Evolutionary conservation across 1,140 invertebrate genomes (phyloP).

Genomic region (Rhopalosiphum padi): DNA sequence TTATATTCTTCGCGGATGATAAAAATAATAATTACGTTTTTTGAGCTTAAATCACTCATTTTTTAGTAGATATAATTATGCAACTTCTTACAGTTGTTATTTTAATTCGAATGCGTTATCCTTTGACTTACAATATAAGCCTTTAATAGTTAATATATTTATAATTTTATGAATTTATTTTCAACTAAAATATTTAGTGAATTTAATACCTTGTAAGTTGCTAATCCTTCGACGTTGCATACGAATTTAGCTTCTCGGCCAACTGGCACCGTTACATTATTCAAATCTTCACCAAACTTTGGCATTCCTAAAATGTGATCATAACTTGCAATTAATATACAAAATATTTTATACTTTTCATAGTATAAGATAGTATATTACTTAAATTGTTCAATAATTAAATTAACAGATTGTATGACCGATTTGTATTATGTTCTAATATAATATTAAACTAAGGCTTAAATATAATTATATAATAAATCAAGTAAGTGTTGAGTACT

Average conservation of each 20-base stretch:
- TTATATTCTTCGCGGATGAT: neutral
- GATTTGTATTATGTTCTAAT: neutral
- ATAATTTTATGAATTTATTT: neutral
- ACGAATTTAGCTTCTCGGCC: constrained; percentile 76
- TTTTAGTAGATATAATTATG: neutral
- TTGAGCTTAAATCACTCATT: neutral
- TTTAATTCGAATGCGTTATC: neutral
- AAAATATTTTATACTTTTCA: neutral
- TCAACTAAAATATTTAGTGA: neutral
- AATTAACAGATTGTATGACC: neutral
- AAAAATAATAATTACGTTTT: neutral
- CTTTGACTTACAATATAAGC: no score
- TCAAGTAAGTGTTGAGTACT: neutral
- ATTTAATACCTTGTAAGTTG: constrained; percentile 73
- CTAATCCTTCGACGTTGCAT: constrained; percentile 77
- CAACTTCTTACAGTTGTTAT: neutral
- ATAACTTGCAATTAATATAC: neutral
- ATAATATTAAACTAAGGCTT: neutral
- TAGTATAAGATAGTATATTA: neutral
- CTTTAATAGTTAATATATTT: neutral
- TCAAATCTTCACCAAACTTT: constrained; percentile 74
- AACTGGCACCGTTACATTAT: constrained; percentile 76
- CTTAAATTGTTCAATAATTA: neutral
- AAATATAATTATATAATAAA: neutral
- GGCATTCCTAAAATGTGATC: constrained; percentile 70